These are phyloP conservation scores for Leptobrachium leishanense DNA, from an alignment of 2,113 vertebrate genomes.

Conservation along the genomic window DNA sequence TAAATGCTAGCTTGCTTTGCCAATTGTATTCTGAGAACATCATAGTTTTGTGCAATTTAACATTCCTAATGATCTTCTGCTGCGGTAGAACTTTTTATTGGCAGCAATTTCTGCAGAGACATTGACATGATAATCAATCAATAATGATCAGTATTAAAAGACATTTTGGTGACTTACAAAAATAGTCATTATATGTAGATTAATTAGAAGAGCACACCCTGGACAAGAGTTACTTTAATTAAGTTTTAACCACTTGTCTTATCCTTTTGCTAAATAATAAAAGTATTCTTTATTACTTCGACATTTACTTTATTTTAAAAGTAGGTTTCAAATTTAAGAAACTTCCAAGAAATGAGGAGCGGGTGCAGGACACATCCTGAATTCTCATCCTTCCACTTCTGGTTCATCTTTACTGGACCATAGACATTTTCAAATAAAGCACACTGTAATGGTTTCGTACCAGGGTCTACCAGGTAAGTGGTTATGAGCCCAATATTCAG, in stretches of 20 bases:
- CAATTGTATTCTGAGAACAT: conserved; percentile 39
- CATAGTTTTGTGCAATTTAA: conserved; percentile 39
- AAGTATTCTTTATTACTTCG: too few relatives aligned
- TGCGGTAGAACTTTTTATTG: conserved; percentile 37
- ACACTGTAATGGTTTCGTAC: too few relatives aligned
- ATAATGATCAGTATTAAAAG: conserved; percentile 44
- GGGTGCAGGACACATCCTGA: too few relatives aligned
- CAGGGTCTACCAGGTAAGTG: too few relatives aligned
- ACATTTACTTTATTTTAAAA: too few relatives aligned
- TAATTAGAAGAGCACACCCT: conserved; percentile 12
- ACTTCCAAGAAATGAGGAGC: too few relatives aligned
- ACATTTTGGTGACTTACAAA: conserved; percentile 29
- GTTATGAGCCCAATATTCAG: too few relatives aligned
- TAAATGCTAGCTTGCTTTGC: conserved; percentile 20
- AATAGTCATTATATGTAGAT: conserved; percentile 35
- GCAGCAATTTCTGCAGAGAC: conserved; percentile 36
- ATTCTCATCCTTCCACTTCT: too few relatives aligned
- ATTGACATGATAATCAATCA: conserved; percentile 37
- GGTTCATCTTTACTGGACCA: too few relatives aligned
- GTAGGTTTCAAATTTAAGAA: too few relatives aligned
- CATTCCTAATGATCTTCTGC: conserved; percentile 44
- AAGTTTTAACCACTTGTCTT: neutral
- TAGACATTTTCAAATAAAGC: too few relatives aligned
- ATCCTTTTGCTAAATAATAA: neutral
- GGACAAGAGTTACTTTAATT: conserved; percentile 7